These are phyloP conservation scores for Caenorhabditis becei DNA, from an alignment of 2,888 invertebrate species.

Conservation along the genomic window DNA sequence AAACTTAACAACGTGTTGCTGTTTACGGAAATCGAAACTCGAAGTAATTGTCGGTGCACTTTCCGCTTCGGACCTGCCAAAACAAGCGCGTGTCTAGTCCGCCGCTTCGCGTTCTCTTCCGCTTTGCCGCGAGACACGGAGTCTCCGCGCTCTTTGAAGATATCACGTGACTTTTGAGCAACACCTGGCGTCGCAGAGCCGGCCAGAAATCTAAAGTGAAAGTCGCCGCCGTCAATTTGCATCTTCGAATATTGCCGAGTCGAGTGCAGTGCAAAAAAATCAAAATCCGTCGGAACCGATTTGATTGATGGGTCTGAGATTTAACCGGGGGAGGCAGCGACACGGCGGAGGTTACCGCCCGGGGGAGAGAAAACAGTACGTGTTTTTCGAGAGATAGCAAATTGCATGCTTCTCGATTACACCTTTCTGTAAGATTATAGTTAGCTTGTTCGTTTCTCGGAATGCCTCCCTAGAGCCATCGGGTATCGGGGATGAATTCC, in stretches of 20 bases:
- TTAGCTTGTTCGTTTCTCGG: no score
- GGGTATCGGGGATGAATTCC: no score
- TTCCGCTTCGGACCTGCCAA: neutral
- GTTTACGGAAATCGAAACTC: constrained; percentile 4
- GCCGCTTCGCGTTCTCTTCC: constrained; percentile 28
- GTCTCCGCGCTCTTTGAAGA: constrained; percentile 42
- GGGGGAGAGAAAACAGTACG: no score
- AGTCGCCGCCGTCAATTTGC: constrained; percentile 40
- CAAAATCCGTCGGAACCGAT: constrained; percentile 12
- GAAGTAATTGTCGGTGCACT: neutral
- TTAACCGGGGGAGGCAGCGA: neutral
- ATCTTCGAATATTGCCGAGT: constrained; percentile 38
- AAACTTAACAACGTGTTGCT: neutral
- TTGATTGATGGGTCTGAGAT: constrained; percentile 43
- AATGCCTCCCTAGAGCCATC: no score
- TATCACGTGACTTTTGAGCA: constrained; percentile 49
- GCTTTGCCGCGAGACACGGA: no score
- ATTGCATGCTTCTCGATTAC: no score
- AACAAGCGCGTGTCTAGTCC: neutral
- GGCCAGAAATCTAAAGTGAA: constrained; percentile 40
- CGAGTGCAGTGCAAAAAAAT: constrained; percentile 50
- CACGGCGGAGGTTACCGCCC: no score
- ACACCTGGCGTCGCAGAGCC: constrained; percentile 41
- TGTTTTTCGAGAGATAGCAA: no score
- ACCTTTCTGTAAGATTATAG: no score